phyloP scores from a whole-genome alignment of 2,888 invertebrate species.

The Phalangium opilio region DNA sequence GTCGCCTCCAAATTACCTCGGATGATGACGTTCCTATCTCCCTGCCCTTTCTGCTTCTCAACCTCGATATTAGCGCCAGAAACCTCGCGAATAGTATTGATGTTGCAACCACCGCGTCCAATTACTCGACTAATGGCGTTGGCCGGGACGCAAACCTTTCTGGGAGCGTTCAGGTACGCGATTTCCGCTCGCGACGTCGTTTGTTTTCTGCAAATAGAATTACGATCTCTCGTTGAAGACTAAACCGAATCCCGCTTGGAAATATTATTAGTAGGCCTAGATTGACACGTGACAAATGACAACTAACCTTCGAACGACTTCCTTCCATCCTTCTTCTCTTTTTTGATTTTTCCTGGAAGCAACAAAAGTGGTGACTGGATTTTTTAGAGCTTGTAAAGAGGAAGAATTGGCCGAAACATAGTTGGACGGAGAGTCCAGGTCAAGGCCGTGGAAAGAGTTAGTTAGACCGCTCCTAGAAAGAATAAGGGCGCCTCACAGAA shows the following conservation, averaged over 20 bases:
- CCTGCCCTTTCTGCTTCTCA: constrained; percentile 85
- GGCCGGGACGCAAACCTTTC: constrained; percentile 85
- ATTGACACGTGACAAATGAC: too few species aligned
- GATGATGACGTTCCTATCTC: constrained; percentile 85
- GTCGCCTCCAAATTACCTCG: constrained; percentile 83
- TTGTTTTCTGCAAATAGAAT: too few species aligned
- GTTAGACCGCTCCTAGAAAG: too few species aligned
- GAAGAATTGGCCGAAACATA: too few species aligned
- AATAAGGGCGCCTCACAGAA: too few species aligned
- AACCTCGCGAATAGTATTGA: constrained; percentile 90
- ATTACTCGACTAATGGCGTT: constrained; percentile 94
- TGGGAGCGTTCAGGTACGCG: constrained; percentile 33
- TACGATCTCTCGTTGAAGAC: too few species aligned
- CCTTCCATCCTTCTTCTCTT: constrained; percentile 91
- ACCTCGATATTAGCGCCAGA: constrained; percentile 97
- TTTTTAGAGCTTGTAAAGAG: constrained; percentile 6
- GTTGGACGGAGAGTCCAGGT: too few species aligned
- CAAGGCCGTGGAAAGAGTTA: too few species aligned
- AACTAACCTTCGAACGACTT: constrained; percentile 68
- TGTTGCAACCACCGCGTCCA: constrained; percentile 91
- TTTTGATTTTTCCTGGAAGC: constrained; percentile 29
- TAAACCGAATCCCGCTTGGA: too few species aligned
- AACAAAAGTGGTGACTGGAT: constrained; percentile 9
- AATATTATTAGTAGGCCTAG: too few species aligned
- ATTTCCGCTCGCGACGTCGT: constrained; percentile 3